Conservation (phyloP, 2,113 vertebrate genomes). For the Struthio camelus region DNA sequence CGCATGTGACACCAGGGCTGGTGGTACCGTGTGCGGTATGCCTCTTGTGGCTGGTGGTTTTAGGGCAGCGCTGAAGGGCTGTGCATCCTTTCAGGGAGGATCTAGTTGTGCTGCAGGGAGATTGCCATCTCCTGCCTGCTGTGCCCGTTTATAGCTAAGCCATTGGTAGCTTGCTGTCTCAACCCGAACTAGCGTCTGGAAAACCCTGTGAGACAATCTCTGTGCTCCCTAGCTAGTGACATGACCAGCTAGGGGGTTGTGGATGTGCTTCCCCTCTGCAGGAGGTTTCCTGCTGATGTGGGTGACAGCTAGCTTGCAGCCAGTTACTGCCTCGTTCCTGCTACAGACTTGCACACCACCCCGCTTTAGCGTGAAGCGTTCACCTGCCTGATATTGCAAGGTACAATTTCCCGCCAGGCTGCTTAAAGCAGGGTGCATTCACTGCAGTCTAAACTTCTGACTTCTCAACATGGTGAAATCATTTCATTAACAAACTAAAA, state of each 20-base stretch:
- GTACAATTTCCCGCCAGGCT: no score
- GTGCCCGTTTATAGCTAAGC: neutral
- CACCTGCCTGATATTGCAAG: neutral
- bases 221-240: neutral
- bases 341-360: no score
- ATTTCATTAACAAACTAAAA: neutral
- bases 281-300: no score
- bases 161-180: neutral
- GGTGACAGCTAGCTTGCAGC: neutral
- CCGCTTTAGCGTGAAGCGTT: neutral
- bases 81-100: neutral
- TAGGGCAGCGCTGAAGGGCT: neutral
- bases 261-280: no score
- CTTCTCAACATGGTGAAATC: neutral
- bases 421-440: neutral
- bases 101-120: neutral
- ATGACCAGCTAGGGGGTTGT: no score
- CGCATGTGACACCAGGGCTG: neutral
- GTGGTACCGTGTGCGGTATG: fast-evolving
- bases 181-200: neutral
- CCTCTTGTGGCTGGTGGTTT: fast-evolving
- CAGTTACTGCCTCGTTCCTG: neutral
- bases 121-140: fast-evolving
- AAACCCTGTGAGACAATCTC: neutral
- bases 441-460: neutral